These are phyloP conservation scores for Dissostichus mawsoni DNA, from an alignment of 2,113 vertebrate species.

Conservation along the genomic window DNA sequence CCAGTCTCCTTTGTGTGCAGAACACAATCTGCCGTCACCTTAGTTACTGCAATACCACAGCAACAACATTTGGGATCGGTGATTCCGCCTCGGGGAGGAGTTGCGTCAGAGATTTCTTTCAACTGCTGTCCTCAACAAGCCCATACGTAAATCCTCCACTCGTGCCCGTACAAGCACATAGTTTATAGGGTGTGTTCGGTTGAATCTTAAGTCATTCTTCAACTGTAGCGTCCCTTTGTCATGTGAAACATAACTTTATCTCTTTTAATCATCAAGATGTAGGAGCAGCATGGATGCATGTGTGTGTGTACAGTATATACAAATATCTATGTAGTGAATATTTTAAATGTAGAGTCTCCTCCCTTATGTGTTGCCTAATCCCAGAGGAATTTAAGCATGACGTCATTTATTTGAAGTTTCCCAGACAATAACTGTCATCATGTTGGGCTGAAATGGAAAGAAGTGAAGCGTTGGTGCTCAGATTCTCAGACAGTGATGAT, in stretches of 20 bases:
- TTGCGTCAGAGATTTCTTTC: constrained; percentile 31
- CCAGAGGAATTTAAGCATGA: constrained; percentile 5
- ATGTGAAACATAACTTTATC: neutral
- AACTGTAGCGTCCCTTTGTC: constrained; percentile 9
- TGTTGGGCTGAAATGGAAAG: constrained; percentile 1
- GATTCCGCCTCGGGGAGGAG: constrained; percentile 3
- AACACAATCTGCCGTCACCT: constrained; percentile 26
- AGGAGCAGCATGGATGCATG: neutral
- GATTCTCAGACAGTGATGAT: neutral
- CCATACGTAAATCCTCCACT: constrained; percentile 26
- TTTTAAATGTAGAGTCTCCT: neutral
- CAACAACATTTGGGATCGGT: constrained; percentile 23
- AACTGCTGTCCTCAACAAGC: constrained; percentile 44
- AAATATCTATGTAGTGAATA: neutral
- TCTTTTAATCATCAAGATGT: neutral
- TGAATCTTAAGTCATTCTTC: constrained; percentile 16
- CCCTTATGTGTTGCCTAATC: neutral
- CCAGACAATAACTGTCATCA: neutral
- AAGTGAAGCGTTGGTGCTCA: neutral
- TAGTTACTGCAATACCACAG: constrained; percentile 54
- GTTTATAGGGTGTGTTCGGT: constrained; percentile 57
- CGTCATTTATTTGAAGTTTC: neutral
- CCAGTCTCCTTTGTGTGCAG: constrained; percentile 1
- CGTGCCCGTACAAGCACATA: constrained; percentile 66
- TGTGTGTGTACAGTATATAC: neutral